phyloP scores from a whole-genome alignment of 2,888 invertebrate species.

The Lasioglossum calceatum region DNA sequence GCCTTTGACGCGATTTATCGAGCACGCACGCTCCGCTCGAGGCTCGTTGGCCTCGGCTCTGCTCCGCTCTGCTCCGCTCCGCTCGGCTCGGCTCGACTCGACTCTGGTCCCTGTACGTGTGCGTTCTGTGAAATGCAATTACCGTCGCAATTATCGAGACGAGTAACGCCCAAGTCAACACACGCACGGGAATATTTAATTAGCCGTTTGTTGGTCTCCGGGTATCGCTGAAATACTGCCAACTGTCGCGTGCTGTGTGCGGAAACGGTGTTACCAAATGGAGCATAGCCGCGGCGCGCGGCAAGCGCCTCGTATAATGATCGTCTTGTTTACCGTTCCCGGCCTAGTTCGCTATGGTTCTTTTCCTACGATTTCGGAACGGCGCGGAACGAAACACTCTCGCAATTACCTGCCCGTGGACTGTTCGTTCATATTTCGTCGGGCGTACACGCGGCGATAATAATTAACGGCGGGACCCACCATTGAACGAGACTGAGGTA shows the following conservation, averaged over 20 bases:
- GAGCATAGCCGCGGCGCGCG: slow-evolving; percentile 2
- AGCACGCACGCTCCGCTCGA: slow-evolving; percentile 29
- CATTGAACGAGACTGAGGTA: not conserved
- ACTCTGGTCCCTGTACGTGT: not conserved
- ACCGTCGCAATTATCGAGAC: slow-evolving; percentile 65
- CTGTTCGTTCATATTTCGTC: too few relatives aligned
- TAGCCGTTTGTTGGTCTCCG: slow-evolving; percentile 32
- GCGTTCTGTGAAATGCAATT: slow-evolving; percentile 56
- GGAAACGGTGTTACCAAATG: not conserved
- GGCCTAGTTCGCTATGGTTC: not conserved
- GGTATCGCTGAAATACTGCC: slow-evolving; percentile 12
- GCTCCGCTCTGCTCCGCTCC: not conserved
- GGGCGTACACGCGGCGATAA: not conserved
- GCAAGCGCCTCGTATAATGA: not conserved
- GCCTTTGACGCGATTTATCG: slow-evolving; percentile 67
- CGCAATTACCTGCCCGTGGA: not conserved
- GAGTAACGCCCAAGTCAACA: slow-evolving; percentile 51
- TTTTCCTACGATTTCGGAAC: not conserved
- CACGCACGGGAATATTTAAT: slow-evolving; percentile 46
- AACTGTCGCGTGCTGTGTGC: slow-evolving; percentile 1
- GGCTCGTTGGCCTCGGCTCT: slow-evolving; percentile 2
- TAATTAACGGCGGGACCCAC: not conserved
- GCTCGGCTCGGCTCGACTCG: slow-evolving; percentile 1
- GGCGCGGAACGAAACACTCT: not conserved
- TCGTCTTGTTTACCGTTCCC: not conserved